Base-by-base conservation (phyloP, 37 sponge, comb jelly and placozoan genomes). In the Ephydatia muelleri region DNA sequence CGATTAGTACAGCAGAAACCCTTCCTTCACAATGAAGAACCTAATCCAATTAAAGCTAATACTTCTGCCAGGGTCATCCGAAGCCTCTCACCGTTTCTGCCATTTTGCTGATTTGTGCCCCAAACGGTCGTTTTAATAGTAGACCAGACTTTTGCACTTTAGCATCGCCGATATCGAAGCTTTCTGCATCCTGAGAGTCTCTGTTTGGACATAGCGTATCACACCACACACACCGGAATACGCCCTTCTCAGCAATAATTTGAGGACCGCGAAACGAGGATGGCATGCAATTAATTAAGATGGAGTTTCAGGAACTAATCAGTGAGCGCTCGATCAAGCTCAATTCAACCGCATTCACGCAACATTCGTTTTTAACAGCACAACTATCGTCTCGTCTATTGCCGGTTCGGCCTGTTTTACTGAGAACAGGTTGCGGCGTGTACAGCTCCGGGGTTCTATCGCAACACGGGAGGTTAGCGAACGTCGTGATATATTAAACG, bases 1-100 rank as follows among this genome's bases (percentile, higher is more conserved):
- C 33, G 81, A 68, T 67, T 98, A 98, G 86, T 98, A 98, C 70
- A 98, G 88, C n/a, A 98, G 82, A 83, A 98, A 98, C 0, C 99
- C 95, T 35, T 98, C 99, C 43, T 98, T 98, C 38, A 95, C 86
- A 39, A 96, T 92, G 77, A 94, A 98, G 88, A 98, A 98, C 78
- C 98, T 98, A 64, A 75, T n/a, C n/a, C n/a, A n/a, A n/a, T n/a
- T n/a, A n/a, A n/a, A n/a, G n/a, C n/a, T n/a, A n/a, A 30, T n/a
- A 75, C 5, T 49, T 34, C 19, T 14, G 0, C 34, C 70, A 23
- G 21, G n/a, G 30, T 19, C 32, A n/a, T n/a, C n/a, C n/a, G n/a
- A 28, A 23, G 19, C 3, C 28, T n/a, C 80, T 48, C 35, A 95
- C 96, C 96, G 90, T 47, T 89, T 93, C 89, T 95, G 96, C 96